Evolutionary conservation across 2,797 vertebrate genomes (phyloP), one percentile per base, ranked within the genome.

Genomic region (Silurus aristotelis): DNA sequence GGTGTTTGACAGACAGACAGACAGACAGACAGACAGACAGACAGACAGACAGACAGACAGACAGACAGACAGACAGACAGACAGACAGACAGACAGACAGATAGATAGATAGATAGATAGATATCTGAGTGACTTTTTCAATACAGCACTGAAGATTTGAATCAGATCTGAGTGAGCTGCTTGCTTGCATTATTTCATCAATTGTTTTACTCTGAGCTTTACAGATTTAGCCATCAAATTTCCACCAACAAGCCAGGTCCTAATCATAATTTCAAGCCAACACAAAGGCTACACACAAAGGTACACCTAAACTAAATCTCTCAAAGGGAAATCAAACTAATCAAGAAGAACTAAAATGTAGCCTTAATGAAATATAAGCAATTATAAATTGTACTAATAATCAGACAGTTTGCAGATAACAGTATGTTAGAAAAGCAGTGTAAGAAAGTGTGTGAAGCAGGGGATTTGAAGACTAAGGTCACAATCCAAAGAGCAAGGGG

Each of bases 401-500:
- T 19, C 5, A 61, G 66, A 4, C 19, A 3, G 12, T 38, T 61
- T 64, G 25, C 14, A 63, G 19, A 80, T 63, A 48, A 60, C 67
- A 25, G 20, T 58, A 63, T 72, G 12, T 72, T 66, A 83, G 60
- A 71, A 75, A 72, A 68, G 79, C 85, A 8, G 70, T 5, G 68
- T 55, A 58, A 27, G 71, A n/a, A 43, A 72, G 63, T 12, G 72
- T 58, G 73, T 46, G 22, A 5, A 64, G 31, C 83, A 87, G 80
- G 61, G 60, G 67, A 61, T 58, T 46, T 72, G 80, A 17, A 76
- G 85, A 58, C 73, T 87, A 80, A 91, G 89, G 88, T 91, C 90
- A 90, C 61, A 80, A 83, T 91, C 85, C 84, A 85, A 91, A 91
- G 85, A 84, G 87, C 85, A 87, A 60, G 14, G 66, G 87, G 86